Evolutionary conservation across 2,888 invertebrate genomes (phyloP).

Genomic region (Cyaniris semiargus): DNA sequence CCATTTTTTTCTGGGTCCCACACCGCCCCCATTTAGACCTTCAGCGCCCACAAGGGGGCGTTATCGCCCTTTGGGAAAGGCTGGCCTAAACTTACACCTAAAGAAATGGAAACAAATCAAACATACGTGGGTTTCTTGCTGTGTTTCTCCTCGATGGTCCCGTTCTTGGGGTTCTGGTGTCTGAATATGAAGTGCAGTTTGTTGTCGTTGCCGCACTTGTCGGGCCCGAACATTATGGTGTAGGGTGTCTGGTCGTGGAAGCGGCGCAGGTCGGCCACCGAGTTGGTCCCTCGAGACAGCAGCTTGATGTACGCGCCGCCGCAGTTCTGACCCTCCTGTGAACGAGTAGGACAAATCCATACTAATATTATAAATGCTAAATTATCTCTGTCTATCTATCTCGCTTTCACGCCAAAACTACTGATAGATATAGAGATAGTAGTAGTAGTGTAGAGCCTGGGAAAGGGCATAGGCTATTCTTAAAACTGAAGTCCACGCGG

Average conservation of each 20-base stretch:
- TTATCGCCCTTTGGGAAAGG: too few species aligned
- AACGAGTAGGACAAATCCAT: background rate
- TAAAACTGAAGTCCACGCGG: too few species aligned
- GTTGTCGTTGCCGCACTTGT: conserved; percentile 98
- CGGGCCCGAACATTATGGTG: conserved; percentile 99
- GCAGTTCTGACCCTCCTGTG: conserved; percentile 97
- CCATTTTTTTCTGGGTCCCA: too few species aligned
- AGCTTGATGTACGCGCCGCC: conserved; percentile 99
- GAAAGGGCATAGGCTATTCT: too few species aligned
- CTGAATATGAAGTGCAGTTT: conserved; percentile 97
- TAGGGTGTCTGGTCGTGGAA: conserved; percentile 98
- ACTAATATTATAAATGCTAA: background rate
- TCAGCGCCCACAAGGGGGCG: too few species aligned
- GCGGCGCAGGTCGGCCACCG: conserved; percentile 83
- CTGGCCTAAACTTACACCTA: too few species aligned
- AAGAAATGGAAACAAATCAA: background rate
- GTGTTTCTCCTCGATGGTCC: conserved; percentile 95
- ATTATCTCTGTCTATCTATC: too few species aligned
- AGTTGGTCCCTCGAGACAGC: conserved; percentile 85
- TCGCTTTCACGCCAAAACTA: too few species aligned
- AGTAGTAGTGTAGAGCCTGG: too few species aligned
- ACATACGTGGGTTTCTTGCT: conserved; percentile 92
- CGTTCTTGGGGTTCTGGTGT: conserved; percentile 96
- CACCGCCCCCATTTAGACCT: too few species aligned
- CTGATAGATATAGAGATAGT: too few species aligned